phyloP scores from a whole-genome alignment of 2,888 invertebrate species.

The Crossocerus cetratus region DNA sequence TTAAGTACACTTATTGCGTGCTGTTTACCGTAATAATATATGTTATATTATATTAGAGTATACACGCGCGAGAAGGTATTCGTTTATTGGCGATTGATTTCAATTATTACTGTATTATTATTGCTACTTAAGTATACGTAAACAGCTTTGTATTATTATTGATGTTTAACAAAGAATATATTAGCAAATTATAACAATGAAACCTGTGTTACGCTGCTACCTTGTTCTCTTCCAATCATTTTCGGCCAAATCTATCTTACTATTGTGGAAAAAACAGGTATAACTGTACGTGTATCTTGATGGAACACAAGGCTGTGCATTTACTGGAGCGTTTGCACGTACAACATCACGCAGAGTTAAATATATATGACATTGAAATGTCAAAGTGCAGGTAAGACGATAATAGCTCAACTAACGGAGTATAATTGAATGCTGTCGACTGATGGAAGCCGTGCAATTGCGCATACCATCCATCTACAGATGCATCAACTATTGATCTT shows the following conservation, averaged over 20 bases:
- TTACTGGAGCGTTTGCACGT: too few relatives aligned
- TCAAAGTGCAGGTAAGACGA: too few relatives aligned
- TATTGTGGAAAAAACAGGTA: neutral
- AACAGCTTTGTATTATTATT: slow-evolving; percentile 48
- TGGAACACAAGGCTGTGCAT: too few relatives aligned
- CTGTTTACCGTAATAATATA: slow-evolving; percentile 25
- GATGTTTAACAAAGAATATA: slow-evolving; percentile 43
- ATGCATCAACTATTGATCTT: too few relatives aligned
- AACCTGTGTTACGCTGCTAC: neutral
- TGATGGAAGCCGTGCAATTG: too few relatives aligned
- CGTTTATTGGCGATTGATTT: slow-evolving; percentile 13
- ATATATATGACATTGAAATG: too few relatives aligned
- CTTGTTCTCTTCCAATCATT: neutral
- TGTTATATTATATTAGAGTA: slow-evolving; percentile 3
- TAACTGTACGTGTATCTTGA: too few relatives aligned
- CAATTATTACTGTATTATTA: slow-evolving; percentile 36
- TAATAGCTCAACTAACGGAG: too few relatives aligned
- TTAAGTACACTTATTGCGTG: slow-evolving; percentile 32
- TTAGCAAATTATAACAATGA: slow-evolving; percentile 3
- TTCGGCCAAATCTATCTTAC: neutral
- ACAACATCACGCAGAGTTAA: too few relatives aligned
- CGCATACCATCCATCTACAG: too few relatives aligned
- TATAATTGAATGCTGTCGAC: too few relatives aligned
- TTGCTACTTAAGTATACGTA: slow-evolving; percentile 43
- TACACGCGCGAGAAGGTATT: slow-evolving; percentile 23